Evolutionary conservation across 2,113 vertebrate genomes (phyloP), one percentile per base, ranked within the genome.

Genomic region (Odontophorus gujanensis): DNA sequence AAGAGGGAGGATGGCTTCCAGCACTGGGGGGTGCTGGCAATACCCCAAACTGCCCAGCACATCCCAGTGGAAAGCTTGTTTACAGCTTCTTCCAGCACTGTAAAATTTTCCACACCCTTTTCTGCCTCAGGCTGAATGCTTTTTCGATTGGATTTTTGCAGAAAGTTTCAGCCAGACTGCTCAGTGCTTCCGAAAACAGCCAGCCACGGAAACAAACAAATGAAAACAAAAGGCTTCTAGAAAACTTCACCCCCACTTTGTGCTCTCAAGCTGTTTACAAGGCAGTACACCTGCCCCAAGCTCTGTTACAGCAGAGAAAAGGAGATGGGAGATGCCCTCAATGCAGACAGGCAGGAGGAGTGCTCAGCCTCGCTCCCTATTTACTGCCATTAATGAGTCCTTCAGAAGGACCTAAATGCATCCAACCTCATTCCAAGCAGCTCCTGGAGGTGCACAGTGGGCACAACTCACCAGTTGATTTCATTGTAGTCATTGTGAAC

Each of bases 401-500:
- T 67, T 4, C 53, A 42, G 62, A 82, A 87, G 50, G 34, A 59
- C 9, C 4, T 26, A 15, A 32, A 10, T 1, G 3, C 18, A 57
- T 2, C 69, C 81, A n/a, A 16, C 7, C 19, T 6, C 6, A 21
- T 3, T 2, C 21, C 24, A 55, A 69, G 40, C 8, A 42, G 24
- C 30, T 67, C 50, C 43, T 12, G 13, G n/a, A 42, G 18, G 43
- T 0, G 0, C 2, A 1, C 0, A 6, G 13, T 17, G 81, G 11
- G 5, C 26, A 28, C 45, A 68, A 98, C 99, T 99, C 95, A 99
- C 99, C 99, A 99, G 98, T 99, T 99, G 97, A 99, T 99, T 86
- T 99, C 98, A 36, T 99, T 98, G 96, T 99, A 99, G 97, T 99
- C 99, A 22, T 99, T 99, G 83, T 98, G 98, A 63, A 98, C 98